Evolutionary conservation across 2,888 invertebrate genomes (phyloP), one percentile per base, ranked within the genome.

Genomic region (Caenorhabditis becei): DNA sequence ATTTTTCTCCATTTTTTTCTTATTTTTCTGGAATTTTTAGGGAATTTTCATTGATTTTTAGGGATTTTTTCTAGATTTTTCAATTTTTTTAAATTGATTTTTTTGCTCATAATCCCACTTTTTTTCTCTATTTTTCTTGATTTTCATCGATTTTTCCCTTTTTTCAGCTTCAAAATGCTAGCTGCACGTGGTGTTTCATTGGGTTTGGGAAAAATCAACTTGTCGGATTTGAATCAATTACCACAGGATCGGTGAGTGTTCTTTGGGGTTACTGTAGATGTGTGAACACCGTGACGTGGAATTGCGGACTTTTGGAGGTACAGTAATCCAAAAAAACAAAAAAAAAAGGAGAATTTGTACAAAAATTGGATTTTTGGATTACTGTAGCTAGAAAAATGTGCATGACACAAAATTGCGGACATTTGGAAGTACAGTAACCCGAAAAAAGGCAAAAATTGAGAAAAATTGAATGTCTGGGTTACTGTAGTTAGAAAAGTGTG

Each of bases 201-300:
- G 20, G 91, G 91, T 26, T 72, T 91, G 61, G 91, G 91, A 37
- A 89, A 90, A 79, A 90, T 91, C 77, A 89, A 91, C 79, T 80
- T 91, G 26, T 86, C 88, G 24, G 91, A 91, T 71, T 84, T 90
- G 59, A 89, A 91, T 74, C 85, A 88, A 49, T 56, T 87, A 8
- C 84, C 80, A 16, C 72, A 59, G 28, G 82, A 82, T 72, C 51
- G 81, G 80, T 80, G 20, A 65, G 74, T 37, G 1, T 28, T 32
- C 10, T 32, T n/a, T 24, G 7, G 23, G 20, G 4, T 14, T 26
- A 24, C 23, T 53, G 14, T 49, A 49, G 18, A 14, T 54, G 54
- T 44, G 44, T 16, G 3, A n/a, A 44, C 44, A n/a, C 16, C 16
- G 44, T 44, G n/a, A 44, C 44, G 44, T 16, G 16, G 16, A 51